Base-by-base conservation (phyloP, 1,140 invertebrate genomes). In the Pogonomyrmex californicus region DNA sequence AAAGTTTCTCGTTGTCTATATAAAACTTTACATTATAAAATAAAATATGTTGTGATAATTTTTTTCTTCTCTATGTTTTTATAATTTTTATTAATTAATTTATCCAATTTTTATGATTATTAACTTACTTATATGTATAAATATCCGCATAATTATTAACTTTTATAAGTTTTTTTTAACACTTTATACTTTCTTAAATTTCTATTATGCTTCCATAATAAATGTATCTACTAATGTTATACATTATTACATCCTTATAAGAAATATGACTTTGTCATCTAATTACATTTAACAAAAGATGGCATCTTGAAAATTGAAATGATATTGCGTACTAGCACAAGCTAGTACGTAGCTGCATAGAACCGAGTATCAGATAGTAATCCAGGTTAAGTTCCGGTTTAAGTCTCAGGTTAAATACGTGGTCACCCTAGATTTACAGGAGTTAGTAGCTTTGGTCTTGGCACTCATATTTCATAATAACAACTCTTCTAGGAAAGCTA, bases 371-470 rank as follows among this genome's bases (percentile, higher is more conserved):
- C 23, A 75, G 68, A 75, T 83, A 73, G 41, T 83, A 83, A 83
- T 83, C 79, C 68, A 33, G 56, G 68, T 83, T 83, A 75, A 83
- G 30, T 83, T 83, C 41, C 9, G 33, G 79, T 83, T 10, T 83
- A 60, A 82, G 68, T 83, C 79, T 83, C 54, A 9, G 68, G 79
- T 83, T 83, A 83, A 83, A 58, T 47, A 60, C 30, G 30, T 47
- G 79, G 54, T 75, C 54, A 83, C 38, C 79, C 41, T 60, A 83
- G 79, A 83, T 83, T 83, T 83, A 54, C 68, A 60, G 4, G 73
- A 85, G 60, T 65, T 78, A 56, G 71, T 85, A 66, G 58, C 73
- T 85, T 73, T 83, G 56, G 33, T 75, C 41, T 44, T 38, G 30
- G 6, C 49, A 58, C 54, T 83, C 79, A 75, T 73, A 60, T 60